phyloP scores from a whole-genome alignment of 2,888 invertebrate species.

The Galerucella calmariensis region DNA sequence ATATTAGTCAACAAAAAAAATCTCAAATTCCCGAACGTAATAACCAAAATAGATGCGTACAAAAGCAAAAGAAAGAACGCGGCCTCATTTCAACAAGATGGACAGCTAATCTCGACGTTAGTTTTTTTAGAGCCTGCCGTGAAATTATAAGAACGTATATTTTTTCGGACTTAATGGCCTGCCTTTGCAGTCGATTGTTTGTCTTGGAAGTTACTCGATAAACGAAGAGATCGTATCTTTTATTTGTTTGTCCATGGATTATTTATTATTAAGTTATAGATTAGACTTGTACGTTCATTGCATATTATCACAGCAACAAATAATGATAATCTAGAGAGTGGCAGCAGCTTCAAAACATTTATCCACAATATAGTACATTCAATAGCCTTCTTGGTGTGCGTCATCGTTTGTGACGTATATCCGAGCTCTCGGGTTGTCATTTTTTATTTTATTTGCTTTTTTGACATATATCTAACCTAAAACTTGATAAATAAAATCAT shows the following conservation, averaged over 20 bases:
- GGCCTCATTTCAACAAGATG: conserved; percentile 8
- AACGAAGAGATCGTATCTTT: background rate
- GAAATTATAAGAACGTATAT: conserved; percentile 16
- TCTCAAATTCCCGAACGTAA: background rate
- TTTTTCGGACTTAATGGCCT: conserved; percentile 7
- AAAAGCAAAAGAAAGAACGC: background rate
- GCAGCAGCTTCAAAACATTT: too few species aligned
- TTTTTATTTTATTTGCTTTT: too few species aligned
- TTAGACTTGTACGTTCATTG: background rate
- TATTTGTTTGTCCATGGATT: background rate
- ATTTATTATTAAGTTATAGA: background rate
- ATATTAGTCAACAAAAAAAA: background rate
- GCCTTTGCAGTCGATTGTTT: conserved; percentile 15
- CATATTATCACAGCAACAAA: background rate
- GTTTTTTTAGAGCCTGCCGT: conserved; percentile 11
- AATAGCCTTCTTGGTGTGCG: too few species aligned
- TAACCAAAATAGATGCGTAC: background rate
- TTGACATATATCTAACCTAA: too few species aligned
- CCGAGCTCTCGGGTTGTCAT: too few species aligned
- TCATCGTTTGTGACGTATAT: too few species aligned
- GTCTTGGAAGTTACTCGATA: background rate
- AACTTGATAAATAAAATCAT: too few species aligned
- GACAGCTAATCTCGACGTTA: conserved; percentile 21
- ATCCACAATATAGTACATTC: too few species aligned
- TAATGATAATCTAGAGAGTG: too few species aligned